Base-by-base conservation (phyloP, 2,888 invertebrate species). In the Lacanobia oleracea region DNA sequence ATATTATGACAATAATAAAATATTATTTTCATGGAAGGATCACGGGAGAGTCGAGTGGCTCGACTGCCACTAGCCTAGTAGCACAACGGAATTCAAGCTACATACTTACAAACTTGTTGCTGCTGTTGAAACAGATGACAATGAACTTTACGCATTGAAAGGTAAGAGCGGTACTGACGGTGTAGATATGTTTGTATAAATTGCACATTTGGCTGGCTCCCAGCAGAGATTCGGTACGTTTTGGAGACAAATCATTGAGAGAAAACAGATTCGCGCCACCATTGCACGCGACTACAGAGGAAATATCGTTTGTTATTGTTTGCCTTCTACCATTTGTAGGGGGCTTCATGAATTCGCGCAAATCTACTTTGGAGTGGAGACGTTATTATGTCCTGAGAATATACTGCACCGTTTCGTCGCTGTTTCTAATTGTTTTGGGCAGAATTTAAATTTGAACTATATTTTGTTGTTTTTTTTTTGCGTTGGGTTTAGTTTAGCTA, bases 191-290 rank as follows among this genome's bases (percentile, higher is more conserved):
- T 83, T 89, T 85, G 92, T 89, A 86, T 84, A 88, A 86, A 88
- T 90, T 93, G 92, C 91, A 93, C 94, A 94, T 95, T 95, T 95
- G 95, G 95, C 95, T 92, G 88, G 74, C 88, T 87, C 93, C 95
- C 95, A 95, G 93, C 91, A 86, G 91, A 94, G 94, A 94, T 94
- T 95, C 90, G 88, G 92, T 92, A 90, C 92, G 92, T 92, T 92
- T 92, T 88, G 90, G 91, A 94, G 95, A 95, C 95, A 95, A 95
- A 95, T 95, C 95, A 94, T 94, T 93, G 95, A 90, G 92, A 92
- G 94, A 94, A 94, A 94, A 95, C 95, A 95, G 94, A 94, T 95
- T 95, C 93, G 90, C 91, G 90, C 92, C 90, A 88, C 93, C 91
- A 92, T 93, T 93, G 93, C 93, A 88, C 85, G 86, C 87, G 83